Base-by-base conservation (phyloP, 2,888 invertebrate genomes). In the Hyppa rectilinea region DNA sequence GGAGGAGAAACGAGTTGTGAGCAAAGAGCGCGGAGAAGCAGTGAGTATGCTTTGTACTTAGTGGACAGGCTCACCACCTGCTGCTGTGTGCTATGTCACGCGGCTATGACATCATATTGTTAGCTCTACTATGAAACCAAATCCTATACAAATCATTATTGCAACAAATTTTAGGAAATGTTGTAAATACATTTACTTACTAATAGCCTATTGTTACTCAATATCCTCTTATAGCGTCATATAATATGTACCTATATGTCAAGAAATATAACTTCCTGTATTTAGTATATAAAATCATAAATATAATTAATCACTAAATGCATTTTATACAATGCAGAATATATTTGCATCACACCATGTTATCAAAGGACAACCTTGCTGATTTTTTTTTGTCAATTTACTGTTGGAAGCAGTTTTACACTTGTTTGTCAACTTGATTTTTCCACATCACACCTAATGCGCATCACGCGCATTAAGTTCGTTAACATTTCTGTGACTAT, bases 1-100 rank as follows among this genome's bases (percentile, higher is more conserved):
- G 98, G 98, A 98, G 87, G 99, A 99, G 89, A 99, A 98, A 93
- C 96, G 99, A 84, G 97, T 98, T 75, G 99, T 99, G 69, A 98
- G 97, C 93, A 99, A 98, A 95, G 99, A 99, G 88, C 97, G 98
- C 74, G 99, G 99, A 75, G 99, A 99, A 95, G 97, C 98, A 86
- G 99, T 99, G 93, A 97, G 98, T 97, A 75, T 66, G 7, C 14
- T 29, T 66, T 31, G 17, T 31, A 47, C 2, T n/a, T 29, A 5
- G n/a, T 26, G 14, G 36, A 2, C 12, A 5, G 45, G 12, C 9
- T 36, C 38, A 12, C 31, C 20, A 31, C n/a, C 26, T 0, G 1
- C 49, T 45, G 50, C 12, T 31, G 31, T 38, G 10, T 2, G 14
- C 40, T 66, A 29, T 7, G 7, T 10, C 23, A 29, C 17, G 29